These are phyloP conservation scores for Dipodomys merriami DNA, from an alignment of 2,113 vertebrate species.

Conservation along the genomic window DNA sequence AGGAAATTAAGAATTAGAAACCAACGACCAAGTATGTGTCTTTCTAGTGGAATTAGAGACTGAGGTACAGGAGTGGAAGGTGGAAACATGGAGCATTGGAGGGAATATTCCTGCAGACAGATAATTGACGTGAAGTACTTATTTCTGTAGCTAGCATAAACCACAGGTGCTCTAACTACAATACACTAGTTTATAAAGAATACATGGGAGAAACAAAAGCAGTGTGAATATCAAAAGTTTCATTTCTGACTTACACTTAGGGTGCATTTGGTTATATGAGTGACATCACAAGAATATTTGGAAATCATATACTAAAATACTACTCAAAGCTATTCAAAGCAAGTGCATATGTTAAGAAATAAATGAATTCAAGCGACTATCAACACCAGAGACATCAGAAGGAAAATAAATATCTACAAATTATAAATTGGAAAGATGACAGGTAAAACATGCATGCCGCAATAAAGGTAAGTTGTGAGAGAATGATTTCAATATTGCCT, in stretches of 20 bases:
- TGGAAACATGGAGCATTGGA: background rate
- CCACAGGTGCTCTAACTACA: background rate
- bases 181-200: background rate
- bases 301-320: background rate
- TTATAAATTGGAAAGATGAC: background rate
- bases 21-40: background rate
- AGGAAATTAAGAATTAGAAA: background rate
- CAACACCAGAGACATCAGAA: background rate
- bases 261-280: background rate
- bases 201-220: background rate
- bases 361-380: no score
- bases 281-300: background rate
- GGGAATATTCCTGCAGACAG: background rate
- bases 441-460: background rate
- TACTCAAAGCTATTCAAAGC: background rate
- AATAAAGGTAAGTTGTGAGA: background rate
- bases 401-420: background rate
- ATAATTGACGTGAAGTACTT: background rate
- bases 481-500: background rate
- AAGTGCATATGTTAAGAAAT: background rate
- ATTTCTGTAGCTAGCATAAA: background rate
- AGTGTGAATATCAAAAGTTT: background rate
- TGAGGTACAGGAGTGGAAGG: background rate
- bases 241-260: background rate
- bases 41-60: background rate